Conservation (phyloP, 2,113 vertebrate species). For the Melanocharis versteri region DNA sequence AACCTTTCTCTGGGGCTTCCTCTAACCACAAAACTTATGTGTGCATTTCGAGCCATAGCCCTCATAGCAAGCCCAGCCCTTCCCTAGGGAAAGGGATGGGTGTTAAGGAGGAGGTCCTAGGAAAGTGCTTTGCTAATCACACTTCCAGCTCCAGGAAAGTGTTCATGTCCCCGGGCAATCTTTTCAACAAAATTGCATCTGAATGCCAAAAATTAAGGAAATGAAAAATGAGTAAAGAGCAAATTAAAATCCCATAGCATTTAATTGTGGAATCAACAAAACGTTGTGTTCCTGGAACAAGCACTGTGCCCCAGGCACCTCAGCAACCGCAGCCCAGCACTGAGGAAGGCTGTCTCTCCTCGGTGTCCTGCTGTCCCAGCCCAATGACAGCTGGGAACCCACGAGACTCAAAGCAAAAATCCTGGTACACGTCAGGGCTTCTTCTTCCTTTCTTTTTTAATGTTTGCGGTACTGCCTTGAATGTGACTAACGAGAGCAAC, state of each 20-base stretch:
- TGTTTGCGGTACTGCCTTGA: background rate
- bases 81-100: background rate
- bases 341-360: background rate
- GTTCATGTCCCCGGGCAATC: background rate
- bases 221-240: background rate
- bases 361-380: background rate
- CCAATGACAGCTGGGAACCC: rapidly evolving
- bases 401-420: background rate
- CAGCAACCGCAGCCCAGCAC: background rate
- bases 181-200: background rate
- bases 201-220: conserved; percentile 2
- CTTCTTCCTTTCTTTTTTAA: background rate
- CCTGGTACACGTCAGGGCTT: background rate
- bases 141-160: background rate
- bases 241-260: conserved; percentile 10
- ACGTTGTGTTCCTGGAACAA: background rate
- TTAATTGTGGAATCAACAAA: background rate
- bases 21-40: background rate
- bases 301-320: background rate
- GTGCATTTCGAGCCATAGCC: background rate
- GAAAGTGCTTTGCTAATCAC: background rate
- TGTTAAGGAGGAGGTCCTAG: background rate
- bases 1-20: background rate
- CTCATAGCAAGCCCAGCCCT: background rate
- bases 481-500: background rate